Percentiles rank a stretch among this genome's conserved stretches.
Evolutionary conservation across 1,140 invertebrate species (phyloP).

Genomic region (Galleria mellonella): DNA sequence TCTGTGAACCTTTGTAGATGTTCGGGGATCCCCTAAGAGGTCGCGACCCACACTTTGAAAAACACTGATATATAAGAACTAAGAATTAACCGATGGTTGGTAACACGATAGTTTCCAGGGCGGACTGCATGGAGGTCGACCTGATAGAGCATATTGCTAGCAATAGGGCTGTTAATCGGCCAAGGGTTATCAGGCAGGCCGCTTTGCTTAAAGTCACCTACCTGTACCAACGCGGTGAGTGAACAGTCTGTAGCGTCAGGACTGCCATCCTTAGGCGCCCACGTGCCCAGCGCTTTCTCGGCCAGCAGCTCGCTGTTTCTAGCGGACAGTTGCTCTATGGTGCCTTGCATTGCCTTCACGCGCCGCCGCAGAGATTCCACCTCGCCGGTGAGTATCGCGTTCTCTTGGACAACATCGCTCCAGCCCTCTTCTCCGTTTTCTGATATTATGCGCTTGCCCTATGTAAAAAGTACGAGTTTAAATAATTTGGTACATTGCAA

Average conservation of each 20-base stretch:
- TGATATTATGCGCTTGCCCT: slow-evolving; percentile 91
- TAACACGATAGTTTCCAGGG: too few relatives aligned
- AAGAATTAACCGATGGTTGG: too few relatives aligned
- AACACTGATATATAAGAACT: too few relatives aligned
- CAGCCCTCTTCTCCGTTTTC: slow-evolving; percentile 90
- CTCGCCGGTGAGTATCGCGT: slow-evolving; percentile 93
- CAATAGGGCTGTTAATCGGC: too few relatives aligned
- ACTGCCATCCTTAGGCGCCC: slow-evolving; percentile 76
- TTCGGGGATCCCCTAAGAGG: too few relatives aligned
- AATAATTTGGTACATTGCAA: background rate
- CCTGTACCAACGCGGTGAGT: slow-evolving; percentile 27
- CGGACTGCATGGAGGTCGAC: too few relatives aligned
- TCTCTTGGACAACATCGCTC: slow-evolving; percentile 97
- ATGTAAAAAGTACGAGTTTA: background rate
- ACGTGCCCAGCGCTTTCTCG: slow-evolving; percentile 84
- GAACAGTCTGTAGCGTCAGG: slow-evolving; percentile 53
- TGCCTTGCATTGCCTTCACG: slow-evolving; percentile 95
- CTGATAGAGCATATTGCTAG: too few relatives aligned
- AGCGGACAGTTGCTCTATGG: slow-evolving; percentile 90
- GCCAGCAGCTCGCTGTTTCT: slow-evolving; percentile 88
- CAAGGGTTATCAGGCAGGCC: too few relatives aligned
- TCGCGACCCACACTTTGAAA: too few relatives aligned
- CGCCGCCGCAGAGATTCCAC: slow-evolving; percentile 89
- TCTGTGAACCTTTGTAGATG: too few relatives aligned
- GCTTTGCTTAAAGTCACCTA: background rate